Evolutionary conservation across 2,888 invertebrate genomes (phyloP).

Genomic region (Cephus spinipes): DNA sequence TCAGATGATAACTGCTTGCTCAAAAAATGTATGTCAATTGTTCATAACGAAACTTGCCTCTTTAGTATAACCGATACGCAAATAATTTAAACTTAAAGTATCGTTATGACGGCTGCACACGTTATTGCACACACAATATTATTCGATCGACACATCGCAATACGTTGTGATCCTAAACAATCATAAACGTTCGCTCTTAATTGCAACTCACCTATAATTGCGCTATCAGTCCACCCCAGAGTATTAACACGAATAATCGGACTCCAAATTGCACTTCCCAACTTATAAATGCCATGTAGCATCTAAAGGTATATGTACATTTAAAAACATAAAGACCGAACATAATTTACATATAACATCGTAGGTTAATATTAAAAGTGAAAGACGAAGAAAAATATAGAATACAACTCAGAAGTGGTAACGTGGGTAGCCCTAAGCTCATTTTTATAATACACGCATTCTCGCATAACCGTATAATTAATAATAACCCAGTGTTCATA

Average conservation of each 20-base stretch:
- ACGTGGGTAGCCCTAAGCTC: slow-evolving; percentile 17
- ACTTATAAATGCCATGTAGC: slow-evolving; percentile 39
- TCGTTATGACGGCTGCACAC: slow-evolving; percentile 22
- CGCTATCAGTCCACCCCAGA: slow-evolving; percentile 24
- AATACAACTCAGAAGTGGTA: slow-evolving; percentile 34
- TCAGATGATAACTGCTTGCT: background rate
- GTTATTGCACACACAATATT: slow-evolving; percentile 41
- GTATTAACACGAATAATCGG: slow-evolving; percentile 21
- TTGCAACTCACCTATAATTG: slow-evolving; percentile 20
- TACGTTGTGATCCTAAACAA: slow-evolving; percentile 19
- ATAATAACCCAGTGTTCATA: background rate
- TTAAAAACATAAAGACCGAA: slow-evolving; percentile 19
- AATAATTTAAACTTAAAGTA: slow-evolving; percentile 12
- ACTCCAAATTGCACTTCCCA: slow-evolving; percentile 57
- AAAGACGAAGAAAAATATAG: slow-evolving; percentile 19
- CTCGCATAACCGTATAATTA: background rate
- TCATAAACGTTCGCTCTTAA: slow-evolving; percentile 16
- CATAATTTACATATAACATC: slow-evolving; percentile 13
- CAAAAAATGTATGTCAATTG: background rate
- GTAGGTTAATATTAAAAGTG: background rate
- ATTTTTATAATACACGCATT: background rate
- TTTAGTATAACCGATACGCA: background rate
- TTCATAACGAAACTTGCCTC: background rate
- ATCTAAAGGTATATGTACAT: slow-evolving; percentile 24
- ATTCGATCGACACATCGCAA: slow-evolving; percentile 13